A percentile compares a stretch with the other conserved stretches of the same genome.
These are phyloP conservation scores for Anableps anableps DNA, from an alignment of 2,797 vertebrate species.

Conservation along the genomic window DNA sequence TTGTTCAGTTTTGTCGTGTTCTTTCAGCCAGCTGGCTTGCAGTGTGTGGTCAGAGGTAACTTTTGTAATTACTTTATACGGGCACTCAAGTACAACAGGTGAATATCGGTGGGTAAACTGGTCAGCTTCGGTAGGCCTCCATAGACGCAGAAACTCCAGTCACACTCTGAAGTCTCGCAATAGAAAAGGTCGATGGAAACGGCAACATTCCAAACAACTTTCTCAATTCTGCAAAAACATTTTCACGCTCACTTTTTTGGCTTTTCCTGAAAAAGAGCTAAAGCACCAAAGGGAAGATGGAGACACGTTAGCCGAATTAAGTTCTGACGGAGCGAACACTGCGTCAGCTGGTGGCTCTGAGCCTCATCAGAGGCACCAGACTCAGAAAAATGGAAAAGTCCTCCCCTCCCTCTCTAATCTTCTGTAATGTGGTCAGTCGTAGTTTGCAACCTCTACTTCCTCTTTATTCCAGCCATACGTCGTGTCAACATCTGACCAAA, in stretches of 20 bases:
- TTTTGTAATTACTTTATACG: too few species aligned
- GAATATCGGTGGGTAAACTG: too few species aligned
- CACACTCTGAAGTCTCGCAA: too few species aligned
- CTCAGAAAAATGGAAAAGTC: too few species aligned
- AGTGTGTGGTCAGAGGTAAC: background rate
- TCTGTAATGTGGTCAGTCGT: too few species aligned
- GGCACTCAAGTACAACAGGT: too few species aligned
- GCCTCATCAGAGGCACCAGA: background rate
- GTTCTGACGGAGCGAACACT: background rate
- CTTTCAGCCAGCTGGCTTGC: background rate
- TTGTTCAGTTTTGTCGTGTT: background rate
- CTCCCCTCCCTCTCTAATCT: background rate
- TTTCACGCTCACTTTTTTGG: background rate
- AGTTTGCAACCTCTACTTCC: background rate
- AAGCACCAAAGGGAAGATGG: background rate
- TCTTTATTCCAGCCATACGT: background rate
- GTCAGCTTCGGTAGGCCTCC: background rate
- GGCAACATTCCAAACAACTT: too few species aligned
- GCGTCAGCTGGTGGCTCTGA: background rate
- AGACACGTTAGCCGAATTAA: background rate
- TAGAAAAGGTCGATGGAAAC: too few species aligned
- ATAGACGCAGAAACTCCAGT: background rate
- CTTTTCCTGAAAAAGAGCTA: background rate
- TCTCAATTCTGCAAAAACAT: too few species aligned
- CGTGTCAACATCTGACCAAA: too few species aligned